phyloP scores from a whole-genome alignment of 92 coral and sea anemone species.

The Chrysogorgia sp. region DNA sequence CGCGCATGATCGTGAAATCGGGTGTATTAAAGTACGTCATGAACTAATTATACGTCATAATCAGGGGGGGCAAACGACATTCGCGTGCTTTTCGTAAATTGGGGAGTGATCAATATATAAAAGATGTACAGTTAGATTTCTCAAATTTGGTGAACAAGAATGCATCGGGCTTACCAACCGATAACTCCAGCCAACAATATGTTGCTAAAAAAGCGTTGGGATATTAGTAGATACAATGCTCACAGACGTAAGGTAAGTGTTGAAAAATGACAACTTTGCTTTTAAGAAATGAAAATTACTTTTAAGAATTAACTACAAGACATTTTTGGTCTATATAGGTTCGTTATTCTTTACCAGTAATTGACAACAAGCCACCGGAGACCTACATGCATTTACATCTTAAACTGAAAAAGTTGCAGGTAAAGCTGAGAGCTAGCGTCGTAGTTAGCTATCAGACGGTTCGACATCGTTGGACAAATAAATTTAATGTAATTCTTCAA shows the following conservation, averaged over 20 bases:
- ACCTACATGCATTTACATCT: constrained; percentile 97
- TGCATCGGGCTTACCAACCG: constrained; percentile 99
- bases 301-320: neutral
- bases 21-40: no score
- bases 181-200: constrained; percentile 98
- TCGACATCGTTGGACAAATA: no score
- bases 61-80: no score
- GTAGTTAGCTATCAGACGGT: no score
- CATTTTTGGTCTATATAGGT: constrained; percentile 62
- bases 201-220: constrained; percentile 97
- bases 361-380: constrained; percentile 95
- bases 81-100: no score
- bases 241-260: constrained; percentile 90
- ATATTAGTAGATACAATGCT: constrained; percentile 86
- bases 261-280: constrained; percentile 50
- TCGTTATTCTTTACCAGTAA: constrained; percentile 82
- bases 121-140: constrained; percentile 66
- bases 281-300: neutral
- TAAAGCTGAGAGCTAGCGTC: no score
- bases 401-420: constrained; percentile 94
- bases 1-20: no score
- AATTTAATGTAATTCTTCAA: no score
- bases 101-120: no score
- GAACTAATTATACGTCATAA: no score
- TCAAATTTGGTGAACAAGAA: constrained; percentile 13